Base-by-base conservation (phyloP, 1,140 invertebrate species). In the Acyrthosiphon pisum region DNA sequence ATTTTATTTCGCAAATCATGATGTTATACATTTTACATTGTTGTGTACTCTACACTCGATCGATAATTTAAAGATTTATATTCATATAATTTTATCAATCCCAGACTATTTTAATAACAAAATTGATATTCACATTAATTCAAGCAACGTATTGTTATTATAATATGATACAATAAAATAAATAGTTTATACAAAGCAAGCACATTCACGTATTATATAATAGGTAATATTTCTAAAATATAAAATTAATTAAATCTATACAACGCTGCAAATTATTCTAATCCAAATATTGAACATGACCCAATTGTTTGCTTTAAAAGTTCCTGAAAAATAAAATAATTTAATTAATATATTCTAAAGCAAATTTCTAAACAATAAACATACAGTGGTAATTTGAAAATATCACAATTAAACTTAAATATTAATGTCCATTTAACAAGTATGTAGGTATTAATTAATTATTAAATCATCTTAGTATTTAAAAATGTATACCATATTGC, bases 111-210 rank as follows among this genome's bases (percentile, higher is more conserved):
- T 87, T 48, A 44, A 89, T 89, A 89, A 53, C 44, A 88, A n/a
- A n/a, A 88, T 30, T 30, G 22, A 89, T 89, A 37, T 89, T 53
- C 53, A 89, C 37, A 84, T 41, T 84, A 37, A 83, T 37, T 23
- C 35, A 89, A 89, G 20, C n/a, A 26, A 89, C 8, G 7, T n/a
- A n/a, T 23, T 83, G 20, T 35, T 30, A 50, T 48, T 50, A 89
- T 53, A 37, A 23, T 53, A 89, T 23, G 14, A 9, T 37, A 89
- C n/a, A 88, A 48, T 35, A 88, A 35, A 50, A 50, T 18, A 88
- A 50, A 88, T 50, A 88, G 86, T 88, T 88, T 88, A 23, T 89
- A 53, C 48, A 89, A 89, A 89, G 87, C 87, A 89, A 53, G 48
- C 48, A 50, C 20, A 35, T 50, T 89, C 20, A 37, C n/a, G 60